Base-by-base conservation (phyloP, 2,888 invertebrate genomes). In the Diadromus collaris region DNA sequence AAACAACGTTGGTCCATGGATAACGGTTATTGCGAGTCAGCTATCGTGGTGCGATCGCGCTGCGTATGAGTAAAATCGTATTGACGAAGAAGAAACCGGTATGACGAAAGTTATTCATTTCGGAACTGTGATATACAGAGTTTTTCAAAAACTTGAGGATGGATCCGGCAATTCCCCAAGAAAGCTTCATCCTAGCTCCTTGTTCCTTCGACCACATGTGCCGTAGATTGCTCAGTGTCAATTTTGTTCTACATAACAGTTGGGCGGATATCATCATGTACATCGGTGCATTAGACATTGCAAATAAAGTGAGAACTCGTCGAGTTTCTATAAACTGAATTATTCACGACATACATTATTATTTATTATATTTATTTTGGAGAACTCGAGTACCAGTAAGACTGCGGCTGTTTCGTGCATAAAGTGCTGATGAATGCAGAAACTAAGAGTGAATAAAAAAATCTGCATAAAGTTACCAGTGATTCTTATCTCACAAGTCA, bases 1-100 rank as follows among this genome's bases (percentile, higher is more conserved):
- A 44, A 56, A 68, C 58, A 63, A 68, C 68, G 61, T 75, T 67
- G 38, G 51, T 74, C 16, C 13, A 24, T 63, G 44, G 29, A 32
- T 48, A 58, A 73, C 73, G 69, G 64, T 67, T 41, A 16, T 41
- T 5, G 38, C 38, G 38, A 41, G 38, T 41, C 4, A 5, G 38
- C 16, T 41, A 0, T 41, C 5, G 13, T 16, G 5, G 1, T 16
- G 16, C 38, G 38, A 41, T 1, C 16, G 38, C 2, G 38, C 38
- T 41, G 38, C 16, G 56, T 16, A 27, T 41, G 16, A 6, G 21
- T 32, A 32, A 34, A 54, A 54, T 67, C 10, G 6, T 16, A 56
- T 7, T 16, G 24, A 29, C 29, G 13, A 29, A 56, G 29, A 56
- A 27, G 56, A 29, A 56, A 5, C 38, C 4, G 38, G 38, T 16